Evolutionary conservation across 2,113 vertebrate genomes (phyloP), one percentile per base, ranked within the genome.

Genomic region (Astur gentilis): DNA sequence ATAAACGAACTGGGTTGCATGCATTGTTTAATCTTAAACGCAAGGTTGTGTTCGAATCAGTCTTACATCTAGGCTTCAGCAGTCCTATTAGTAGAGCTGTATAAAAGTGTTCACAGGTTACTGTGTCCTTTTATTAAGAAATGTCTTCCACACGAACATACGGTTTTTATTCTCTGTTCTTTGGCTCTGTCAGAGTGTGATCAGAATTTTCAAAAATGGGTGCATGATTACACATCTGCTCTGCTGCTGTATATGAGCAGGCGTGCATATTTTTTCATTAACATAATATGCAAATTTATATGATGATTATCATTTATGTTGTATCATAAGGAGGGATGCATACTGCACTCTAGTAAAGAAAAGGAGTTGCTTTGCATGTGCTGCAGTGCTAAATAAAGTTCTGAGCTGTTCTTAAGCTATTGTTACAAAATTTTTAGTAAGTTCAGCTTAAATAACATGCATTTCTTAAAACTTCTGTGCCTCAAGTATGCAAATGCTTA

Each of bases 131-230:
- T 65, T n/a, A 16, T 25, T 49, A 36, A 72, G 50, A n/a, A 61
- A 25, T 17, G 4, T 47, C 31, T 80, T 78, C 32, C 29, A 3
- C 20, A 3, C 0, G 8, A 49, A 5, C 11, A 0, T 50, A 72
- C 61, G 54, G 11, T 13, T 78, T 93, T 72, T 54, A 9, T 73
- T 77, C 69, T 6, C 8, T 52, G 61, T 47, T 61, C 65, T 55
- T 64, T 40, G 55, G 19, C 50, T 55, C 64, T 67, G n/a, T 52
- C 80, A 9, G 23, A 55, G 44, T 36, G 54, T 9, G 47, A 58
- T 50, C 72, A 38, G 80, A 81, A 38, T 92, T 92, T 76, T 89
- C 69, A 93, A 32, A 13, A 42, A 2, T 0, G 11, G 18, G 31
- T 60, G 54, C 22, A 71, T 7, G 40, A 29, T 55, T 64, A 2